phyloP scores from a whole-genome alignment of 1,140 invertebrate species.

The Telenomus remus region DNA sequence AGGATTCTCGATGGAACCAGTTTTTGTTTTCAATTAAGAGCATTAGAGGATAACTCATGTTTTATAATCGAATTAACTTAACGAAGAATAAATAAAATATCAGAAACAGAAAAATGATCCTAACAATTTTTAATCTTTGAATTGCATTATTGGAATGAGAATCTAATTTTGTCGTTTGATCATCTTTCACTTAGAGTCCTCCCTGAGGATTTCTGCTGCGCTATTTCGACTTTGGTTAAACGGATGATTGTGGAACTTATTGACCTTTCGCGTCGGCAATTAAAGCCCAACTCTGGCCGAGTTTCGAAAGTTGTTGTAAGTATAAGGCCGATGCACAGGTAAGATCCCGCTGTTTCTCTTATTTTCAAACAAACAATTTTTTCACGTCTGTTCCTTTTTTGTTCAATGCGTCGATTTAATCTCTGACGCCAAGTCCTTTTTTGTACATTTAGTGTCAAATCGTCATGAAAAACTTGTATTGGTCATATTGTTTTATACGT shows the following conservation, averaged over 20 bases:
- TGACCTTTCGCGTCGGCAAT: constrained; percentile 24
- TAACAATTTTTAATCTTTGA: constrained; percentile 29
- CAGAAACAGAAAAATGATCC: background rate
- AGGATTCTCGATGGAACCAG: constrained; percentile 23
- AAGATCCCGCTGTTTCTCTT: constrained; percentile 20
- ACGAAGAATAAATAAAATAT: background rate
- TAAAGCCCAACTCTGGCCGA: constrained; percentile 34
- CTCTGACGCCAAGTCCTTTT: constrained; percentile 1
- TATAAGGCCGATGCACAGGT: constrained; percentile 40
- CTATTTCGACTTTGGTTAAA: constrained; percentile 38
- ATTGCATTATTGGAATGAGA: constrained; percentile 38
- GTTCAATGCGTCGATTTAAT: constrained; percentile 2
- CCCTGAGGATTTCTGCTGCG: constrained; percentile 64
- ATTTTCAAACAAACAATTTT: background rate
- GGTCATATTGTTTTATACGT: constrained; percentile 30
- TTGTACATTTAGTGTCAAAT: background rate
- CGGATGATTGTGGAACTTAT: constrained; percentile 34
- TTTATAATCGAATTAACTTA: too few species aligned
- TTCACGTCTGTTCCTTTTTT: background rate
- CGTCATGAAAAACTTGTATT: background rate
- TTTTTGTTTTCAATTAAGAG: too few species aligned
- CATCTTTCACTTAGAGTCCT: constrained; percentile 76
- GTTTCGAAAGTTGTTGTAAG: constrained; percentile 30
- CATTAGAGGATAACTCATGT: too few species aligned
- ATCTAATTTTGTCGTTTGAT: constrained; percentile 75